Percentiles rank a stretch among this genome's conserved stretches.
Evolutionary conservation across 2,888 invertebrate species (phyloP).

Genomic region (Cheilosia vulpina): DNA sequence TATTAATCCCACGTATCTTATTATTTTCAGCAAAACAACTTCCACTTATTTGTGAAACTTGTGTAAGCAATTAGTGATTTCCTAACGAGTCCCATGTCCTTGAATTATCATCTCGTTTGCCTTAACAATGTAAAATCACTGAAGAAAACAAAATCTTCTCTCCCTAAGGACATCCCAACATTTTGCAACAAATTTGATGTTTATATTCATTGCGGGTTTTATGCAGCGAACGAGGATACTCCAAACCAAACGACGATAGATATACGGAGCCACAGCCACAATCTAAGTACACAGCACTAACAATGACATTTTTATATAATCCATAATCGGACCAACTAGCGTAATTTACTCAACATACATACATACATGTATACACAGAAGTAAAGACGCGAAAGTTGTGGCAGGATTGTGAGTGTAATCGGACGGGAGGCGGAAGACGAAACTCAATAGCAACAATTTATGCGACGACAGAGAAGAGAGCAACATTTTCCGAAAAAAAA

Average conservation of each 20-base stretch:
- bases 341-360: constrained; percentile 42
- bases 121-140: constrained; percentile 30
- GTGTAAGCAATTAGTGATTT: constrained; percentile 32
- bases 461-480: neutral
- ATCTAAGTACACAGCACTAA: constrained; percentile 6
- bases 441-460: constrained; percentile 37
- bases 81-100: constrained; percentile 29
- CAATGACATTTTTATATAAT: constrained; percentile 56
- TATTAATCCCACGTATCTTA: neutral
- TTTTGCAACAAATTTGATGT: constrained; percentile 39
- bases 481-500: constrained; percentile 3
- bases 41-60: constrained; percentile 3
- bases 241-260: neutral
- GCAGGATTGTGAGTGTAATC: neutral
- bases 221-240: constrained; percentile 25
- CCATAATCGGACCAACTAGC: constrained; percentile 52
- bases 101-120: constrained; percentile 31
- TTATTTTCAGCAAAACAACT: constrained; percentile 2
- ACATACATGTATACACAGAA: neutral
- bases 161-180: constrained; percentile 1
- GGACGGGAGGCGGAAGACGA: neutral
- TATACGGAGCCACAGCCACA: constrained; percentile 21
- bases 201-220: constrained; percentile 14
- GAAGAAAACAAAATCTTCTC: neutral
- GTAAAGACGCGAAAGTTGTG: neutral